Percentiles rank a stretch among this genome's conserved stretches.
Evolutionary conservation across 1,140 invertebrate species (phyloP).

Genomic region (Neuroterus valhalla): DNA sequence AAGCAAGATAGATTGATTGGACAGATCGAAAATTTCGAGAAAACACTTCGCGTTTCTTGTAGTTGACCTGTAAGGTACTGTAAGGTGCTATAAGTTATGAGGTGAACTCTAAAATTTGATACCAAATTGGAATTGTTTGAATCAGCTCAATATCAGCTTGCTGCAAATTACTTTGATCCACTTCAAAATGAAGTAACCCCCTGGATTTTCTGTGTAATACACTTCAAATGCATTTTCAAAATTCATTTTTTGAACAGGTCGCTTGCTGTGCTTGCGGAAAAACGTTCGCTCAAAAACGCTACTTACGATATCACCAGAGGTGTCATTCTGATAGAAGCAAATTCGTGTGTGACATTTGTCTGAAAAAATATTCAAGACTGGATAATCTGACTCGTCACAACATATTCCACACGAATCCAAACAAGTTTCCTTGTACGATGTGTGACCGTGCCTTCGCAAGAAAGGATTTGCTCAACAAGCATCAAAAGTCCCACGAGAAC

Average conservation of each 20-base stretch:
- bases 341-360: constrained; percentile 67
- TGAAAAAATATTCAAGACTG: constrained; percentile 64
- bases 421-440: constrained; percentile 64
- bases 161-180: too few species aligned
- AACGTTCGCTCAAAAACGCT: constrained; percentile 64
- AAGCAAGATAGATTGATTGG: too few species aligned
- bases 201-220: background rate
- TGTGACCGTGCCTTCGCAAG: constrained; percentile 67
- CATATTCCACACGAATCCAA: constrained; percentile 67
- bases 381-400: constrained; percentile 70
- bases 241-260: constrained; percentile 44
- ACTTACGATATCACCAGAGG: constrained; percentile 65
- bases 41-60: too few species aligned
- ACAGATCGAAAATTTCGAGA: too few species aligned
- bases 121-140: too few species aligned
- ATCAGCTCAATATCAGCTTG: too few species aligned
- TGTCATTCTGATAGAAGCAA: constrained; percentile 64
- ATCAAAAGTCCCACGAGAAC: constrained; percentile 65
- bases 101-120: too few species aligned
- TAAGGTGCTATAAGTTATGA: too few species aligned
- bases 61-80: too few species aligned
- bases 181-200: too few species aligned
- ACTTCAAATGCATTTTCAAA: background rate
- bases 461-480: constrained; percentile 68
- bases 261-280: constrained; percentile 66